Base-by-base conservation (phyloP, 2,888 invertebrate genomes). In the Abrostola tripartita region DNA sequence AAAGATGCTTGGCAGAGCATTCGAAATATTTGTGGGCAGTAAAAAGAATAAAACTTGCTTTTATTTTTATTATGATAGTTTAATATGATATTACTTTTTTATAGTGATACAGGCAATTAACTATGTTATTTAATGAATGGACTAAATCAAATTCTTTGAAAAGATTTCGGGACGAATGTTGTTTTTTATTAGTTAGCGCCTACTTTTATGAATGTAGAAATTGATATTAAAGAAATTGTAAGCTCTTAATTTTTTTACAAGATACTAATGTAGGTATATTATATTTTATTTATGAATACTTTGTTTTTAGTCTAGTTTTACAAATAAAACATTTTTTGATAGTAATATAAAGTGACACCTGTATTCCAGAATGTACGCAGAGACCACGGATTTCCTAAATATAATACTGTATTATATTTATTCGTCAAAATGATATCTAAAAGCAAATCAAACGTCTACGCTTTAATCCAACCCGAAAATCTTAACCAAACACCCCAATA, bases 11-110 rank as follows among this genome's bases (percentile, higher is more conserved):
- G 78, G 72, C 72, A 77, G 40, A 37, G 38, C 10, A 47, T n/a
- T 52, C 42, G 36, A 71, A 60, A 72, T 72, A 72, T 65, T 63
- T 70, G 65, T 47, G 49, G 65, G 57, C 37, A 58, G 65, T 71
- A 67, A 71, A 76, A 77, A 57, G 9, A 50, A 57, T 57, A 52
- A 41, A 61, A 35, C 36, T 44, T 44, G 44, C 44, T 12, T 52
- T 41, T 54, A 57, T 71, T 59, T 76, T 74, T 68, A 74, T 68
- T 64, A 67, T 75, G 75, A 74, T 65, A 71, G 72, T 78, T 78
- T 78, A 67, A 68, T 78, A 51, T 35, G 64, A 66, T 37, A 55
- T 14, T 59, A 60, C 54, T 58, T 65, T 61, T 59, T 68, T 47
- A 54, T 51, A 52, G 35, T 61, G 37, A 55, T 65, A 60, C 42